A percentile compares a stretch with the other conserved stretches of the same genome.
These are phyloP conservation scores for Apostichopus parvimensis DNA, from an alignment of 35 echinoderm and acorn worm genomes.

Conservation along the genomic window DNA sequence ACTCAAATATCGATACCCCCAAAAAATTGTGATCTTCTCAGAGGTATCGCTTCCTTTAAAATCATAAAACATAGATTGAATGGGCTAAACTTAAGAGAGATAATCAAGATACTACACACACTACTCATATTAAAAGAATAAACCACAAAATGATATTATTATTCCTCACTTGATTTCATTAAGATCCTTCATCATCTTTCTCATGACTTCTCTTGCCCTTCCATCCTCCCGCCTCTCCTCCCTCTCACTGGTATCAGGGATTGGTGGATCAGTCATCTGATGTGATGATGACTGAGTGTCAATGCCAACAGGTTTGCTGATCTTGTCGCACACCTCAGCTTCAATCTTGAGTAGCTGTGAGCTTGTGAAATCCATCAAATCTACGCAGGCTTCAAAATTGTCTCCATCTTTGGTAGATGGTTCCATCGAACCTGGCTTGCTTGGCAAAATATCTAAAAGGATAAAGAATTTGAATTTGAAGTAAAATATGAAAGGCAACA, in stretches of 20 bases:
- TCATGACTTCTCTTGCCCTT: conserved; percentile 34
- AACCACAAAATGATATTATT: too few relatives aligned
- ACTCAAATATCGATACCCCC: too few relatives aligned
- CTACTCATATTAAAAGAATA: background rate
- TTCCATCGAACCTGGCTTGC: background rate
- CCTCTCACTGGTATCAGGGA: background rate
- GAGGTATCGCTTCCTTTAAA: too few relatives aligned
- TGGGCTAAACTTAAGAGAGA: too few relatives aligned
- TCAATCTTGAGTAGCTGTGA: conserved; percentile 17
- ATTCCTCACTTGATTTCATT: conserved; percentile 34
- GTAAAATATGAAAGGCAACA: too few relatives aligned
- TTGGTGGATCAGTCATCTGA: background rate
- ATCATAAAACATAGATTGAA: too few relatives aligned
- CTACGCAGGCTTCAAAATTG: background rate
- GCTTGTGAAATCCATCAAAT: conserved; percentile 15
- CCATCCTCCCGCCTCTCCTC: background rate
- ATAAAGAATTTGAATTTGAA: too few relatives aligned
- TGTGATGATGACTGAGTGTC: too few relatives aligned
- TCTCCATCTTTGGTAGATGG: background rate
- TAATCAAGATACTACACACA: too few relatives aligned
- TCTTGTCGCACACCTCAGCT: background rate
- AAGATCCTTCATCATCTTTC: conserved; percentile 42
- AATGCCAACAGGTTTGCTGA: background rate
- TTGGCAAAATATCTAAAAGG: background rate
- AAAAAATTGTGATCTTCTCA: too few relatives aligned